Conservation (phyloP, 2,888 invertebrate genomes). For the Eupithecia insigniata region DNA sequence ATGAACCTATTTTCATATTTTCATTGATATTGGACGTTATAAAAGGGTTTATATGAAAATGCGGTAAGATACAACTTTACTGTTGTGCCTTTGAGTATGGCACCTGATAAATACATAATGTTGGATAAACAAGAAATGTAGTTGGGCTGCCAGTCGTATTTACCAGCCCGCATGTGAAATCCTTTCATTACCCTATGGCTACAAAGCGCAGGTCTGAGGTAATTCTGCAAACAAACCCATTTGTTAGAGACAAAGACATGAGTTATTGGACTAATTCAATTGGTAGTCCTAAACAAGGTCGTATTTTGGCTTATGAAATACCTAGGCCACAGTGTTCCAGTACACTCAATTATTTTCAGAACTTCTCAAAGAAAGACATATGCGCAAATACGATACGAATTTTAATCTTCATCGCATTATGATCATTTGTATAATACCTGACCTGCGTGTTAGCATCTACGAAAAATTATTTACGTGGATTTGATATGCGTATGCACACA, state of each 20-base stretch:
- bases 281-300: conserved; percentile 14
- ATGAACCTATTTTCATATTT: conserved; percentile 36
- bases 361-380: background rate
- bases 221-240: conserved; percentile 32
- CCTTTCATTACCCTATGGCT: conserved; percentile 52
- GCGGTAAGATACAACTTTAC: background rate
- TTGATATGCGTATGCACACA: background rate
- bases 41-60: conserved; percentile 34
- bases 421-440: too few relatives aligned
- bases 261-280: conserved; percentile 24
- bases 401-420: too few relatives aligned
- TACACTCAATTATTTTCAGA: background rate
- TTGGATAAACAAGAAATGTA: conserved; percentile 42
- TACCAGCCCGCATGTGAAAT: conserved; percentile 56
- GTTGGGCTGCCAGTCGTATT: conserved; percentile 43
- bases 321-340: background rate
- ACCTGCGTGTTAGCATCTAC: too few relatives aligned
- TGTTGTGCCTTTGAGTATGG: conserved; percentile 18
- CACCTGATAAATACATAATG: conserved; percentile 38
- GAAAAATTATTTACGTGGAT: background rate
- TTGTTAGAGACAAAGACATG: conserved; percentile 22
- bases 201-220: conserved; percentile 33
- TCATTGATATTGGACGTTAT: conserved; percentile 31
- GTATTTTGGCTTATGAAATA: conserved; percentile 2
- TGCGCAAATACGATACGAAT: background rate